Evolutionary conservation across 2,113 vertebrate genomes (phyloP).

Genomic region (Pterocles orientalis): DNA sequence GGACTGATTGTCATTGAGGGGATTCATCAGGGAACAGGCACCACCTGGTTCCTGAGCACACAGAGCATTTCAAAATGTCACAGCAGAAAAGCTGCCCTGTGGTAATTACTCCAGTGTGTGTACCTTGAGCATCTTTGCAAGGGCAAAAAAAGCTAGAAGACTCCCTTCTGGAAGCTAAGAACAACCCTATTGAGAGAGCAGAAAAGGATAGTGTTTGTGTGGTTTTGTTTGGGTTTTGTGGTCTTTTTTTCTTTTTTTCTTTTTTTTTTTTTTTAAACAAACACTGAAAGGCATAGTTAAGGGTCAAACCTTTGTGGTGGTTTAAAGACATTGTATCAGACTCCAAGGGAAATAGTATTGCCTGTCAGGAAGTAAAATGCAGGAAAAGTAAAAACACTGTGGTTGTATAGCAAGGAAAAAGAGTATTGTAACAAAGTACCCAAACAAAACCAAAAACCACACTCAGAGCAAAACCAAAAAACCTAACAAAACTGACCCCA

Average conservation of each 20-base stretch:
- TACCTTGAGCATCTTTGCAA: background rate
- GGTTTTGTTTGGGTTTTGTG: background rate
- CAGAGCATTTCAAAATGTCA: background rate
- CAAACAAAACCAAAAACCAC: background rate
- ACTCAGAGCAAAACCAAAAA: background rate
- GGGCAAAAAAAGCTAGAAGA: background rate
- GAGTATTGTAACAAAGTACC: background rate
- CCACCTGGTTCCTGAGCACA: background rate
- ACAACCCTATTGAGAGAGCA: background rate
- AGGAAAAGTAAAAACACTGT: background rate
- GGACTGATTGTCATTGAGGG: background rate
- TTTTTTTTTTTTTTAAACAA: background rate
- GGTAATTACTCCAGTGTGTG: rapidly evolving
- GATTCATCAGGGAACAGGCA: background rate
- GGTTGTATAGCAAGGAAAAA: background rate
- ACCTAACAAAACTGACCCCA: background rate
- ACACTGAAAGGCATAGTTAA: background rate
- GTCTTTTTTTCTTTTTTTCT: background rate
- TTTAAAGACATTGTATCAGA: background rate
- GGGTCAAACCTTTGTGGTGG: background rate
- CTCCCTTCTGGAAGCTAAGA: background rate
- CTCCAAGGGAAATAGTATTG: background rate
- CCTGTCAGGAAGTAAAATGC: background rate
- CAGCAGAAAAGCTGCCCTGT: background rate
- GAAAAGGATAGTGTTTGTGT: background rate